Evolutionary conservation across 2,888 invertebrate species (phyloP).

Genomic region (Emmelina monodactyla): DNA sequence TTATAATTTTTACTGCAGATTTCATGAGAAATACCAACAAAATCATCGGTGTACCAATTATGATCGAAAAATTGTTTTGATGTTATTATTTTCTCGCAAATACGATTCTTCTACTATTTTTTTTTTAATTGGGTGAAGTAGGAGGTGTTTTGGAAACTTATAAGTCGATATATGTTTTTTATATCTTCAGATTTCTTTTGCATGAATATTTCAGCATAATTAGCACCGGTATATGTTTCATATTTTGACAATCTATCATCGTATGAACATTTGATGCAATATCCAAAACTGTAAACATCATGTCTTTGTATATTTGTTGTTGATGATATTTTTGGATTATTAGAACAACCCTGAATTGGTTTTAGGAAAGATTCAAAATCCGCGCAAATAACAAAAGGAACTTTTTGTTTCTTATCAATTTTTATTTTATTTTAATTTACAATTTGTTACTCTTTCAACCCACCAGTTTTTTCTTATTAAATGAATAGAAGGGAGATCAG

Average conservation of each 20-base stretch:
- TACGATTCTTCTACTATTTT: not conserved
- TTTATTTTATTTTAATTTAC: too few species aligned
- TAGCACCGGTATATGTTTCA: constrained; percentile 17
- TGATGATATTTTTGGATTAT: constrained; percentile 15
- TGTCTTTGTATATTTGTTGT: constrained; percentile 19
- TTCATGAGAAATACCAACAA: constrained; percentile 5
- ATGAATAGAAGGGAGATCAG: too few species aligned
- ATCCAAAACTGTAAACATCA: constrained; percentile 21
- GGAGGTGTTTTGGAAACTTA: constrained; percentile 8
- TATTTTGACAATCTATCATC: constrained; percentile 19
- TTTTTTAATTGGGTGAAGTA: not conserved
- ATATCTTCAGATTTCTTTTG: constrained; percentile 15
- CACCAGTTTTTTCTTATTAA: too few species aligned
- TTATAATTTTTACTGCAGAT: constrained; percentile 6
- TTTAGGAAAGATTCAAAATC: constrained; percentile 19
- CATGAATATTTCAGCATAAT: constrained; percentile 20
- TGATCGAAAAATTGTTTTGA: not conserved
- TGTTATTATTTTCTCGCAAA: not conserved
- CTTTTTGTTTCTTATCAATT: too few species aligned
- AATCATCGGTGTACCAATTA: constrained; percentile 1
- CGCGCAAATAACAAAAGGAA: too few species aligned
- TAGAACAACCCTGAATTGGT: constrained; percentile 15
- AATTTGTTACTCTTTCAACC: too few species aligned
- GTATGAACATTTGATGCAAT: constrained; percentile 21
- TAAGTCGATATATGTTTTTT: constrained; percentile 11